phyloP scores from a whole-genome alignment of 2,888 invertebrate species.

The Barypeithes pellucidus region DNA sequence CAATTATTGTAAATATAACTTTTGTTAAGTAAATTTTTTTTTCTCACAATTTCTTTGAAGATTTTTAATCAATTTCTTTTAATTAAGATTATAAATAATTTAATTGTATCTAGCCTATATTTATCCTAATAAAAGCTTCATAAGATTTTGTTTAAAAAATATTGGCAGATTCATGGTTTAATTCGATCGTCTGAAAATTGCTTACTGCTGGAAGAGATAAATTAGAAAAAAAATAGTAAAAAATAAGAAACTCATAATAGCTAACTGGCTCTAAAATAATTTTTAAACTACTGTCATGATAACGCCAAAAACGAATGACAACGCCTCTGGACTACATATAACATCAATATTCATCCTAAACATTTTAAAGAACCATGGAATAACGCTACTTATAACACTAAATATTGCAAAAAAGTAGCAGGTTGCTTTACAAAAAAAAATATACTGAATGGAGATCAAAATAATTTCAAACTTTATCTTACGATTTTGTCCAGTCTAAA shows the following conservation, averaged over 20 bases:
- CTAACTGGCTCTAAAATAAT: not conserved
- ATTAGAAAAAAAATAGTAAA: not conserved
- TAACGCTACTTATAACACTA: slow-evolving; percentile 31
- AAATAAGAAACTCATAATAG: not conserved
- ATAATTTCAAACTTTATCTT: slow-evolving; percentile 25
- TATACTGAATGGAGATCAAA: slow-evolving; percentile 34
- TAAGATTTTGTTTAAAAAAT: not conserved
- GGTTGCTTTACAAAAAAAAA: slow-evolving; percentile 23
- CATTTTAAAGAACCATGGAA: not conserved
- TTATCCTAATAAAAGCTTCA: not conserved
- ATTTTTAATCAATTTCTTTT: no score
- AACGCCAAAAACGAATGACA: not conserved
- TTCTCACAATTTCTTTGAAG: no score
- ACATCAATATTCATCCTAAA: not conserved
- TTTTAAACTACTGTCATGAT: slow-evolving; percentile 15
- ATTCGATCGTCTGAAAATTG: not conserved
- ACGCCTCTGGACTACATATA: not conserved
- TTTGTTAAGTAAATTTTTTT: no score
- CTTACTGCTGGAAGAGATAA: not conserved
- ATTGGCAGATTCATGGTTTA: not conserved
- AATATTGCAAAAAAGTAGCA: slow-evolving; percentile 35
- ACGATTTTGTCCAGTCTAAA: slow-evolving; percentile 27
- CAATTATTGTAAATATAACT: no score
- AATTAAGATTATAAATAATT: no score
- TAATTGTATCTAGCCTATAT: no score